Conservation (phyloP, 2,797 vertebrate species). For the Lindbergichthys nudifrons region DNA sequence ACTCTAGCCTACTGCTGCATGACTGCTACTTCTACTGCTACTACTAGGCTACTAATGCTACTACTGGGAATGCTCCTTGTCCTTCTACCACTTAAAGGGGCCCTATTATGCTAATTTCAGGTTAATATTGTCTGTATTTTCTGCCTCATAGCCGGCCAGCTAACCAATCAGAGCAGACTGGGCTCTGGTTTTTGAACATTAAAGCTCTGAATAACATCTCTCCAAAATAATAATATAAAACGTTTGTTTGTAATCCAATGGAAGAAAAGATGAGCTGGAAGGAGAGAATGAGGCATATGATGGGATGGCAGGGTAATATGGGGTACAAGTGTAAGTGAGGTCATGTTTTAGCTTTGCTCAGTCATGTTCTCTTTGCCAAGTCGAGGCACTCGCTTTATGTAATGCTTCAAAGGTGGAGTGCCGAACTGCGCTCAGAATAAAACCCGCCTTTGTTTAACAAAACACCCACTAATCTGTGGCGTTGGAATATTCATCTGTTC, state of each 20-base stretch:
- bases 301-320: constrained; percentile 26
- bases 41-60: no score
- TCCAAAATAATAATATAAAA: background rate
- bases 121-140: background rate
- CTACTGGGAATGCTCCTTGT: no score
- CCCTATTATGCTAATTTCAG: no score
- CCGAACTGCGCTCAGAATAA: constrained; percentile 75
- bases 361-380: constrained; percentile 78
- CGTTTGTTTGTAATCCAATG: background rate
- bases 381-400: constrained; percentile 73
- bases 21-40: background rate
- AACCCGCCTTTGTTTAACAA: constrained; percentile 78
- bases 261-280: background rate
- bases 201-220: background rate
- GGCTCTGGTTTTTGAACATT: no score
- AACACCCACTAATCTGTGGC: constrained; percentile 70
- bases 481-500: constrained; percentile 67
- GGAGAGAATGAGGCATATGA: constrained; percentile 36
- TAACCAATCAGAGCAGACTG: no score
- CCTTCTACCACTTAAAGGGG: no score
- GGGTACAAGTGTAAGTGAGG: constrained; percentile 56
- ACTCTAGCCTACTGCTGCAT: no score
- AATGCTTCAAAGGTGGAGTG: constrained; percentile 61
- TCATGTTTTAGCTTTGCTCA: constrained; percentile 72
- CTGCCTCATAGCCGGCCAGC: background rate